A percentile compares a stretch with the other conserved stretches of the same genome.
phyloP scores from a whole-genome alignment of 2,888 invertebrate genomes.

The Lasioglossum morio region DNA sequence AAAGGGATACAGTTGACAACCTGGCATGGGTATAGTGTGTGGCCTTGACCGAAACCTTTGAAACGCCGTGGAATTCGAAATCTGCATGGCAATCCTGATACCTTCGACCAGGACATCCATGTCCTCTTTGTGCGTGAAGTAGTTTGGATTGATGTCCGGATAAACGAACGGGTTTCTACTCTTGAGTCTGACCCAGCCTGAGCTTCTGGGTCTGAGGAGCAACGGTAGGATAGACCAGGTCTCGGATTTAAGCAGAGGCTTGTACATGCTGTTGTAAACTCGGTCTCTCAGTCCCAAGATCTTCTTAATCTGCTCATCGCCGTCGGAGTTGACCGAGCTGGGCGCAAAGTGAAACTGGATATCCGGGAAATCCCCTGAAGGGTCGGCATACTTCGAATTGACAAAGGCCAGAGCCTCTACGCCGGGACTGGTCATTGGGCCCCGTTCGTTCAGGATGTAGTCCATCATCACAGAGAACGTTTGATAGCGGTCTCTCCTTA shows the following conservation, averaged over 20 bases:
- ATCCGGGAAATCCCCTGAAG: conserved; percentile 92
- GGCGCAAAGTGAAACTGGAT: conserved; percentile 95
- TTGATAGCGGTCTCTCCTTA: conserved; percentile 92
- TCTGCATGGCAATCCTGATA: conserved; percentile 92
- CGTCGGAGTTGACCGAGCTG: conserved; percentile 93
- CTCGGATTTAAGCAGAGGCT: conserved; percentile 91
- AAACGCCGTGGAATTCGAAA: conserved; percentile 92
- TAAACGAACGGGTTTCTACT: conserved; percentile 92
- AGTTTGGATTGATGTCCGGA: conserved; percentile 96
- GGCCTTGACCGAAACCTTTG: conserved; percentile 92
- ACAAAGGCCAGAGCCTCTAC: conserved; percentile 95
- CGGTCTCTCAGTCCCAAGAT: conserved; percentile 91
- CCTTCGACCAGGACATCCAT: conserved; percentile 92
- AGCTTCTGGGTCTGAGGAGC: conserved; percentile 93
- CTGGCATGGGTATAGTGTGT: conserved; percentile 92
- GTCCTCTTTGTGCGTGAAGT: conserved; percentile 94
- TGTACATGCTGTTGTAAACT: conserved; percentile 94
- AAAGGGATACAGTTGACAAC: conserved; percentile 90
- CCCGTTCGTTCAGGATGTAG: conserved; percentile 92
- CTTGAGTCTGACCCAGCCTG: conserved; percentile 93
- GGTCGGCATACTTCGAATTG: conserved; percentile 94
- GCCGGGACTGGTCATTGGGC: conserved; percentile 93
- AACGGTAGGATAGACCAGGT: conserved; percentile 94
- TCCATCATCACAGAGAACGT: conserved; percentile 92
- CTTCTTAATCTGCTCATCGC: conserved; percentile 91